A percentile compares a stretch with the other conserved stretches of the same genome.
Conservation (phyloP, 2,113 vertebrate species). For the Mionectes macconnelli region DNA sequence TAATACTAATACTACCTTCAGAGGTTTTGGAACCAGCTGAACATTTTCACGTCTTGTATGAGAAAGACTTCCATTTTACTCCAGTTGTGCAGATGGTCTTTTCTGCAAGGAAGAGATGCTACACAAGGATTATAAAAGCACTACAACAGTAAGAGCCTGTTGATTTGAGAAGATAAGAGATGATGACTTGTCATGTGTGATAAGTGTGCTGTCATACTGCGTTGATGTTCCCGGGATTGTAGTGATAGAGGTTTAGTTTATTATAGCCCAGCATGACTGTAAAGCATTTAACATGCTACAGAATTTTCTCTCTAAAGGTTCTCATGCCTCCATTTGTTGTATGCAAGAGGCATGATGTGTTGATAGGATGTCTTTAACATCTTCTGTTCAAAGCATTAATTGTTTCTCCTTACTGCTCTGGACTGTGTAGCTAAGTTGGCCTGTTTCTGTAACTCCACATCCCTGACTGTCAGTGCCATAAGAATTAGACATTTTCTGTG, state of each 20-base stretch:
- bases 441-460: background rate
- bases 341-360: background rate
- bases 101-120: background rate
- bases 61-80: background rate
- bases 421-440: background rate
- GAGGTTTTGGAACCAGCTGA: constrained; percentile 38
- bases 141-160: background rate
- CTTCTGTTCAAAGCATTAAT: background rate
- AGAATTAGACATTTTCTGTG: background rate
- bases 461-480: background rate
- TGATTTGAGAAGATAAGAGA: background rate
- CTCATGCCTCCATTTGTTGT: background rate
- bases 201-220: background rate
- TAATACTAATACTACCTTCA: constrained; percentile 15
- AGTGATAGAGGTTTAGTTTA: background rate
- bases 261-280: background rate
- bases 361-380: background rate
- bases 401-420: background rate
- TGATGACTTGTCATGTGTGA: background rate
- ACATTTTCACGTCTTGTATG: background rate
- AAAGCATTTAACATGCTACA: background rate
- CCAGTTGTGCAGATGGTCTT: background rate
- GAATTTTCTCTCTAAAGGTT: background rate
- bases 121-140: background rate
- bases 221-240: background rate